A percentile compares a stretch with the other conserved stretches of the same genome.
Conservation (phyloP, 2,113 vertebrate genomes). For the Polyodon spathula region DNA sequence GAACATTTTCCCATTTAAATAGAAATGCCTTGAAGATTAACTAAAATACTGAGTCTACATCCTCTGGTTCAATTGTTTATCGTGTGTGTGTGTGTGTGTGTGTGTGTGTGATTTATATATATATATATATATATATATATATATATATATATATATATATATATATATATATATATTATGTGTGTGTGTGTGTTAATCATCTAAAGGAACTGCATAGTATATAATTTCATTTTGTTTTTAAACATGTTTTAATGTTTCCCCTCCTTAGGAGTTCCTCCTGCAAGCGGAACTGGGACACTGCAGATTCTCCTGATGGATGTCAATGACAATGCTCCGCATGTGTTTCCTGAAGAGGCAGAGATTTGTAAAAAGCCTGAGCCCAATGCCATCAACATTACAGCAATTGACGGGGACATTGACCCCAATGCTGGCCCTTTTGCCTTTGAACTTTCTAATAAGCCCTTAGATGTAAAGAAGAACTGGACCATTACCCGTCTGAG, state of each 20-base stretch:
- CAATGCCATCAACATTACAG: constrained; percentile 92
- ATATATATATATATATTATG: too few relatives aligned
- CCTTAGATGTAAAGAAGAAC: constrained; percentile 75
- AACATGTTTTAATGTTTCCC: constrained; percentile 15
- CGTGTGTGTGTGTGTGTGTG: too few relatives aligned
- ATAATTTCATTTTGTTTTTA: too few relatives aligned
- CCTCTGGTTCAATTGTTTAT: too few relatives aligned
- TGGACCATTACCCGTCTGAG: constrained; percentile 90
- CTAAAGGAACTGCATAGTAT: too few relatives aligned
- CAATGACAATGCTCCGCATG: constrained; percentile 90
- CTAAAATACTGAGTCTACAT: too few relatives aligned
- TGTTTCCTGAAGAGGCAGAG: constrained; percentile 81
- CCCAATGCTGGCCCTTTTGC: constrained; percentile 92
- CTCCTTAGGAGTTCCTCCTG: constrained; percentile 68
- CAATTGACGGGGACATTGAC: constrained; percentile 82
- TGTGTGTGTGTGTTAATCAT: too few relatives aligned
- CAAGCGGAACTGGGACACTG: constrained; percentile 89
- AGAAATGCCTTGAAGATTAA: too few relatives aligned
- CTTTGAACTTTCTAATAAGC: constrained; percentile 78
- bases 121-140: too few relatives aligned
- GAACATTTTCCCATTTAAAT: too few relatives aligned
- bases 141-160: too few relatives aligned
- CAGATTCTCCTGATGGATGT: constrained; percentile 88
- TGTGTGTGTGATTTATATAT: too few relatives aligned
- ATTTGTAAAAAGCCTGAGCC: constrained; percentile 86